Conservation (phyloP, 2,797 vertebrate species). For the Tolypeutes matacus region DNA sequence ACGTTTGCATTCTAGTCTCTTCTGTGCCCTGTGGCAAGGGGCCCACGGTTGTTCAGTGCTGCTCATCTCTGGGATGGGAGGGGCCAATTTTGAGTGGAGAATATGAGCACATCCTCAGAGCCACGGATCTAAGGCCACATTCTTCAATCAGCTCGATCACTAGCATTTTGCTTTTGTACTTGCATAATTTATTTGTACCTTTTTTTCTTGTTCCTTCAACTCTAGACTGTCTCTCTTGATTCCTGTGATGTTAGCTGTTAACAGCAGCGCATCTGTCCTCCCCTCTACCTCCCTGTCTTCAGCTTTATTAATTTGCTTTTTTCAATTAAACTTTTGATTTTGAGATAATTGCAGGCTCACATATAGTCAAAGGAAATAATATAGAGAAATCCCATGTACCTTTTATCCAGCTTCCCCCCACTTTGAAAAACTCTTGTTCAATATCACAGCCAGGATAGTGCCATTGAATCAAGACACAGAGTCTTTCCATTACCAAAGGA, state of each 20-base stretch:
- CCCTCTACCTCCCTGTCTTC: background rate
- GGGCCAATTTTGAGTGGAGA: background rate
- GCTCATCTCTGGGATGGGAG: background rate
- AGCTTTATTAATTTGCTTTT: background rate
- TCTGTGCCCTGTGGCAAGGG: background rate
- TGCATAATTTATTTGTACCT: background rate
- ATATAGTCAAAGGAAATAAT: too few species aligned
- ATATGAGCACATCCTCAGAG: background rate
- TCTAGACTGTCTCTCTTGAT: background rate
- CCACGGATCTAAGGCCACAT: background rate
- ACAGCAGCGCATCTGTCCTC: background rate
- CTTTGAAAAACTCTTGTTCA: too few species aligned
- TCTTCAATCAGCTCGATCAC: background rate
- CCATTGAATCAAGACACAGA: too few species aligned
- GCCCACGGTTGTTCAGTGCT: fast-evolving
- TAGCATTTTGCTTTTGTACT: background rate
- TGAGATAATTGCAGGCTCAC: too few species aligned
- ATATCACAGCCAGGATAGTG: too few species aligned
- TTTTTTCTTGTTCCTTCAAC: background rate
- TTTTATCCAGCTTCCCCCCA: too few species aligned
- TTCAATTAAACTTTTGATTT: too few species aligned
- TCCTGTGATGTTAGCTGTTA: background rate
- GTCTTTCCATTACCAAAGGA: too few species aligned
- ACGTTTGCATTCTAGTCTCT: fast-evolving
- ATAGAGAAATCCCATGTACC: too few species aligned